Evolutionary conservation across 2,888 invertebrate species (phyloP).

Genomic region (Ennomos quercinarius): DNA sequence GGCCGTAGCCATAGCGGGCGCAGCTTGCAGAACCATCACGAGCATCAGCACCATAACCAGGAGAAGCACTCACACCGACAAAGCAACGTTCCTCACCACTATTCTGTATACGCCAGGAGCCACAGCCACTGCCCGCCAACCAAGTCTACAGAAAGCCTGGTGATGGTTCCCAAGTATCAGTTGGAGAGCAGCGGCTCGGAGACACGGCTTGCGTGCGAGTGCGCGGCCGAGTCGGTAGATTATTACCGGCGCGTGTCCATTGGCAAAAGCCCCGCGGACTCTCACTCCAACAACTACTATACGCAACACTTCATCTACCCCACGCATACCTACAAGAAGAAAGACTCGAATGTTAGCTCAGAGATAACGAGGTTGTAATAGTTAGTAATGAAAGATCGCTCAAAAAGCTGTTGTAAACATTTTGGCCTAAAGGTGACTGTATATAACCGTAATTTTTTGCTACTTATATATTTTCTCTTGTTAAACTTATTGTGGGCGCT

Average conservation of each 20-base stretch:
- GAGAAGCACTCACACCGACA: conserved; percentile 79
- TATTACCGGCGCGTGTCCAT: conserved; percentile 70
- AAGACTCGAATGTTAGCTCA: conserved; percentile 87
- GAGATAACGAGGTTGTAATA: conserved; percentile 88
- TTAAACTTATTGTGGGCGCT: conserved; percentile 28
- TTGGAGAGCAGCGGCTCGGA: conserved; percentile 86
- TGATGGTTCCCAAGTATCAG: conserved; percentile 88
- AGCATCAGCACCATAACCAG: conserved; percentile 70
- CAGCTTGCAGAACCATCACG: conserved; percentile 83
- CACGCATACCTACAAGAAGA: conserved; percentile 78
- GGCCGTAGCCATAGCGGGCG: conserved; percentile 86
- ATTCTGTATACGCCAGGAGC: conserved; percentile 75
- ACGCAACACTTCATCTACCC: conserved; percentile 80
- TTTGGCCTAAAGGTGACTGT: conserved; percentile 33
- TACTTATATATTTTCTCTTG: no score
- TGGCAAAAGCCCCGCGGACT: conserved; percentile 66
- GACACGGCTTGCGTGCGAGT: conserved; percentile 90
- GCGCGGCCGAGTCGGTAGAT: conserved; percentile 79
- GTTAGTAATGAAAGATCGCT: conserved; percentile 37
- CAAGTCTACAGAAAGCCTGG: conserved; percentile 93
- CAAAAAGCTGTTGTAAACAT: conserved; percentile 50
- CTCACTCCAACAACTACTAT: conserved; percentile 69
- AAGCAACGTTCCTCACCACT: conserved; percentile 73
- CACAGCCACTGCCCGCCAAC: conserved; percentile 87
- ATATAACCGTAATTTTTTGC: conserved; percentile 14